Evolutionary conservation across 2,888 invertebrate species (phyloP).

Genomic region (Anoplius nigerrimus): DNA sequence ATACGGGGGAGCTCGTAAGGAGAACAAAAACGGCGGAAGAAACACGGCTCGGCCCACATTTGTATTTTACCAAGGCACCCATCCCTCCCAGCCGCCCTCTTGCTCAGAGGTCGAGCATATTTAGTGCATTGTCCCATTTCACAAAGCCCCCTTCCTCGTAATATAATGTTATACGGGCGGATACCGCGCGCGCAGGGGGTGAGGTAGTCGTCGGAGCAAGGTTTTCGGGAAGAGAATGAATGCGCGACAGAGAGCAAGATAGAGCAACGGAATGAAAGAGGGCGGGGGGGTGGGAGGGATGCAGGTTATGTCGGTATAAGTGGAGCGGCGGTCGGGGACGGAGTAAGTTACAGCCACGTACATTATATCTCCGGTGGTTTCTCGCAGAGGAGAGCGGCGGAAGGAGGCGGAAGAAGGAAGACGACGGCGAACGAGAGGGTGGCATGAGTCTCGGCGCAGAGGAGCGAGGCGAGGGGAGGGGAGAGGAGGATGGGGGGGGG

Average conservation of each 20-base stretch:
- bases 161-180: constrained; percentile 58
- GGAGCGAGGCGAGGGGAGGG: constrained; percentile 16
- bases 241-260: constrained; percentile 23
- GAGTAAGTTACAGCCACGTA: constrained; percentile 62
- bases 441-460: constrained; percentile 29
- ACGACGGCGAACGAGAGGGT: constrained; percentile 16
- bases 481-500: not conserved
- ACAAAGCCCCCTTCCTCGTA: constrained; percentile 54
- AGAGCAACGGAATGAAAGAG: constrained; percentile 18
- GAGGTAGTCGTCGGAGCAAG: constrained; percentile 29
- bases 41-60: constrained; percentile 47
- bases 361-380: constrained; percentile 63
- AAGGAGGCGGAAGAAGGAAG: not conserved
- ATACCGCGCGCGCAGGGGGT: constrained; percentile 32
- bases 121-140: constrained; percentile 65
- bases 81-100: constrained; percentile 1
- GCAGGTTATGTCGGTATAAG: constrained; percentile 12
- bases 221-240: constrained; percentile 14
- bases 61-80: constrained; percentile 38
- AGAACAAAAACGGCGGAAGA: constrained; percentile 49
- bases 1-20: constrained; percentile 5
- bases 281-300: constrained; percentile 28
- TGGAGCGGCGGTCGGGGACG: constrained; percentile 24
- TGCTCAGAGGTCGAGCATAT: constrained; percentile 52
- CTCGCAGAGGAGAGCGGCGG: constrained; percentile 24